Evolutionary conservation across 1,140 invertebrate genomes (phyloP).

Genomic region (Drosophila serrata): DNA sequence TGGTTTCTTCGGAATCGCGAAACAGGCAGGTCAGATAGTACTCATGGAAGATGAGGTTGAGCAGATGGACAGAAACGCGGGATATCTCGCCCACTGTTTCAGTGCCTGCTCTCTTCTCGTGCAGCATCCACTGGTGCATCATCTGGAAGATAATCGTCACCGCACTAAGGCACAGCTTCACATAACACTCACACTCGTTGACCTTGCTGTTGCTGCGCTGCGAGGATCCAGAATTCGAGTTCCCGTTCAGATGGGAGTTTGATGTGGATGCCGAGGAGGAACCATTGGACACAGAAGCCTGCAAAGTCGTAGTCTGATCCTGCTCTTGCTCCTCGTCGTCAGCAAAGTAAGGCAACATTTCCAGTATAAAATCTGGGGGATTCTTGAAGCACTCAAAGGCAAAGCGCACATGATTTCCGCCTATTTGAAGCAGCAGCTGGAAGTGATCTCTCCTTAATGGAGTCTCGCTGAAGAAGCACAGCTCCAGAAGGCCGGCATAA

Average conservation of each 20-base stretch:
- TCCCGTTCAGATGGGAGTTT: constrained; percentile 10
- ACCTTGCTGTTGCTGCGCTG: constrained; percentile 29
- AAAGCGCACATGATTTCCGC: constrained; percentile 72
- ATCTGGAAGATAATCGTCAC: constrained; percentile 75
- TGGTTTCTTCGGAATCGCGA: constrained; percentile 76
- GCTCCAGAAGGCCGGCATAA: constrained; percentile 71
- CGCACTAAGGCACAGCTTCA: constrained; percentile 74
- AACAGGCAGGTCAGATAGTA: constrained; percentile 72
- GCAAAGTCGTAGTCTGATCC: constrained; percentile 1
- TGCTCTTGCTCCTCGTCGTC: constrained; percentile 55
- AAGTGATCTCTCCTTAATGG: constrained; percentile 52
- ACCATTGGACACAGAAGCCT: constrained; percentile 9
- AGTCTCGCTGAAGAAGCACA: constrained; percentile 60
- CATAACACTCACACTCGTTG: constrained; percentile 70
- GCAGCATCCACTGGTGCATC: constrained; percentile 73
- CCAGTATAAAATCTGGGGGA: constrained; percentile 66
- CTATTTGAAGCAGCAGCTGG: constrained; percentile 56
- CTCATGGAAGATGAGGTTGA: constrained; percentile 73
- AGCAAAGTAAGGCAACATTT: constrained; percentile 56
- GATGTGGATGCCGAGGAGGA: neutral
- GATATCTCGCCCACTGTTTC: constrained; percentile 63
- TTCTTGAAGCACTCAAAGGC: constrained; percentile 69
- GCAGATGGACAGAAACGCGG: constrained; percentile 65
- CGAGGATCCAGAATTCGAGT: constrained; percentile 14
- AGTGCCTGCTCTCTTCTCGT: constrained; percentile 46